A percentile compares a stretch with the other conserved stretches of the same genome.
Evolutionary conservation across 2,888 invertebrate species (phyloP).

Genomic region (Idaea straminata): DNA sequence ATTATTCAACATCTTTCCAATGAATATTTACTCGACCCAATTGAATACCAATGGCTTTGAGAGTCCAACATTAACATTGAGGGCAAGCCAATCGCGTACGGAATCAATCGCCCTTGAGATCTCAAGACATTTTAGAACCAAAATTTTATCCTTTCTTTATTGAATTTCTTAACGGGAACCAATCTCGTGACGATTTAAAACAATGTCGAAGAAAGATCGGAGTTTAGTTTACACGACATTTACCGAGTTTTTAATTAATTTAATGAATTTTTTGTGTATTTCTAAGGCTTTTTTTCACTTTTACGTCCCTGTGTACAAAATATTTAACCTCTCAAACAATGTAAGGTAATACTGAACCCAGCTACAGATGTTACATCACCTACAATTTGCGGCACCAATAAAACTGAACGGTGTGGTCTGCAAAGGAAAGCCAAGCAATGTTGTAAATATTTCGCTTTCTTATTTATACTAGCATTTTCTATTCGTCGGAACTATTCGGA

Average conservation of each 20-base stretch:
- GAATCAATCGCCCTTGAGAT: slow-evolving; percentile 31
- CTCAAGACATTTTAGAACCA: slow-evolving; percentile 20
- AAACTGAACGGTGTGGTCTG: neutral
- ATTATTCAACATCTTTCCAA: slow-evolving; percentile 48
- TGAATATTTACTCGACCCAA: slow-evolving; percentile 50
- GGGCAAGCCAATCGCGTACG: slow-evolving; percentile 28
- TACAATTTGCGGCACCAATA: slow-evolving; percentile 3
- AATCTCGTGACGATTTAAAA: neutral
- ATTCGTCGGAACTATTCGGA: neutral
- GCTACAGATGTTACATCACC: slow-evolving; percentile 3
- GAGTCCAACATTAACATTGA: slow-evolving; percentile 35
- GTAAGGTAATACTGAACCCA: neutral
- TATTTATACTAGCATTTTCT: neutral
- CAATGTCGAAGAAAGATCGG: neutral
- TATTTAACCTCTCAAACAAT: neutral
- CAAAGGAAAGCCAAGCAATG: neutral
- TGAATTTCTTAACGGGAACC: slow-evolving; percentile 5
- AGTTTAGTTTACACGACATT: neutral
- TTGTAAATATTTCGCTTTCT: slow-evolving; percentile 1
- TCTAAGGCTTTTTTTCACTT: neutral
- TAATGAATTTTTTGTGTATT: neutral
- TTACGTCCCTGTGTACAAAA: neutral
- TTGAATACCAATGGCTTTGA: slow-evolving; percentile 47
- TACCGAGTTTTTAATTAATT: neutral
- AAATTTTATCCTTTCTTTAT: slow-evolving; percentile 17